phyloP scores from a whole-genome alignment of 1,140 invertebrate genomes.

The Drosophila lini region DNA sequence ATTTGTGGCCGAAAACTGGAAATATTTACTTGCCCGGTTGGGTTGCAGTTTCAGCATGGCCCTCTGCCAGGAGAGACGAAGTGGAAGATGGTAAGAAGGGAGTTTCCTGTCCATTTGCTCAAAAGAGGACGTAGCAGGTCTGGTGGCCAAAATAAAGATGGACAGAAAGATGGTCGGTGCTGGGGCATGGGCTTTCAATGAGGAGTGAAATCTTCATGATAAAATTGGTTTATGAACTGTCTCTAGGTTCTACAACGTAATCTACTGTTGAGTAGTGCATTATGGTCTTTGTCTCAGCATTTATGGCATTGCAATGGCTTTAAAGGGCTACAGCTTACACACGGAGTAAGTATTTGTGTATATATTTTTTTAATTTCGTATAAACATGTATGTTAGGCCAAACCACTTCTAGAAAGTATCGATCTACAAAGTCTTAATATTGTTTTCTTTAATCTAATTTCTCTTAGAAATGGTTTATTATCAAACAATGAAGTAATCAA shows the following conservation, averaged over 20 bases:
- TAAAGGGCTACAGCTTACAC: neutral
- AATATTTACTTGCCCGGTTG: conserved; percentile 67
- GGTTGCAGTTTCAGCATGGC: conserved; percentile 8
- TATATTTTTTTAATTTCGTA: neutral
- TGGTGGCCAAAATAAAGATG: conserved; percentile 40
- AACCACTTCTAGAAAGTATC: too few species aligned
- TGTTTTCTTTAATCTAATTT: too few species aligned
- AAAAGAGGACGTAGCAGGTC: conserved; percentile 31
- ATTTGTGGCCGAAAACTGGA: conserved; percentile 80
- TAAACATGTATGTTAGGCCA: neutral
- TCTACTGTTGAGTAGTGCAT: conserved; percentile 54
- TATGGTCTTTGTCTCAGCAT: conserved; percentile 27
- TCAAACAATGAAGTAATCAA: conserved; percentile 16
- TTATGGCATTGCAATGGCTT: neutral
- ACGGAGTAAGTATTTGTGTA: neutral
- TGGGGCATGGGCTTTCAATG: conserved; percentile 17
- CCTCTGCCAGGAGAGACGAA: conserved; percentile 17
- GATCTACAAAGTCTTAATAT: too few species aligned
- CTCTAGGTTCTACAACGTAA: conserved; percentile 44
- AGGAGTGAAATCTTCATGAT: conserved; percentile 52
- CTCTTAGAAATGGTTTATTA: too few species aligned
- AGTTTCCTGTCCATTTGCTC: conserved; percentile 45
- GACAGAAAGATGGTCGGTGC: conserved; percentile 21
- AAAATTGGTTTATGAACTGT: conserved; percentile 73
- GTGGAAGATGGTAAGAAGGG: conserved; percentile 8